phyloP scores from a whole-genome alignment of 2,113 vertebrate genomes.

The Onychostoma macrolepis region DNA sequence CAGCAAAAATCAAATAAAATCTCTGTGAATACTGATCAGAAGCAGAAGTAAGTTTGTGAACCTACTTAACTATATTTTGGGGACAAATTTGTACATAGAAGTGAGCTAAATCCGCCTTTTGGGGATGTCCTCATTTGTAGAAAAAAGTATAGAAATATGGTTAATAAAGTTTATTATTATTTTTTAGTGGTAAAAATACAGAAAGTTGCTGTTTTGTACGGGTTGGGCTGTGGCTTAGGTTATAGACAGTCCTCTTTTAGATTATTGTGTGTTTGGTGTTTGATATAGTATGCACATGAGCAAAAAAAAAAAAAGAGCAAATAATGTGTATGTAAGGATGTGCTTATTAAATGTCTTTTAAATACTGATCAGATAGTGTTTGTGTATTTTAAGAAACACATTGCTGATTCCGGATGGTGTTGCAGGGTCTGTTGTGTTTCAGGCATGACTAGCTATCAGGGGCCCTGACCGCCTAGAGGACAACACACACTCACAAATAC shows the following conservation, averaged over 20 bases:
- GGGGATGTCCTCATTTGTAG: too few relatives aligned
- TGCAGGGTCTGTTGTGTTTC: constrained; percentile 84
- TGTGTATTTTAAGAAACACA: constrained; percentile 78
- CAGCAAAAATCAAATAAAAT: not conserved
- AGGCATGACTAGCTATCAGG: constrained; percentile 85
- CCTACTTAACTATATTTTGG: too few relatives aligned
- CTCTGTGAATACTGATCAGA: not conserved
- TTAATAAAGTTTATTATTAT: not conserved
- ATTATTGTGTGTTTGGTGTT: not conserved
- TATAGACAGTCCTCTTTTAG: not conserved
- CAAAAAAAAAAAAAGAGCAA: not conserved
- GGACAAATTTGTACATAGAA: not conserved
- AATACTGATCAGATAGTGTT: not conserved
- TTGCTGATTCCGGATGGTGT: constrained; percentile 83
- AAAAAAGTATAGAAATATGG: not conserved
- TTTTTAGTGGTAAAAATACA: too few relatives aligned
- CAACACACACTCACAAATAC: not conserved
- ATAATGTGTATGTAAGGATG: not conserved
- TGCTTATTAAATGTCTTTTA: too few relatives aligned
- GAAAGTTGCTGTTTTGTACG: too few relatives aligned
- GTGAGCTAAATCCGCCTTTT: not conserved
- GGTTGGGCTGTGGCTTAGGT: not conserved
- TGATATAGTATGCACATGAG: too few relatives aligned
- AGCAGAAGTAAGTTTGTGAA: too few relatives aligned
- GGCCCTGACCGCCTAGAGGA: constrained; percentile 82